Conservation (phyloP, 2,797 vertebrate genomes). For the Poeciliopsis turneri region DNA sequence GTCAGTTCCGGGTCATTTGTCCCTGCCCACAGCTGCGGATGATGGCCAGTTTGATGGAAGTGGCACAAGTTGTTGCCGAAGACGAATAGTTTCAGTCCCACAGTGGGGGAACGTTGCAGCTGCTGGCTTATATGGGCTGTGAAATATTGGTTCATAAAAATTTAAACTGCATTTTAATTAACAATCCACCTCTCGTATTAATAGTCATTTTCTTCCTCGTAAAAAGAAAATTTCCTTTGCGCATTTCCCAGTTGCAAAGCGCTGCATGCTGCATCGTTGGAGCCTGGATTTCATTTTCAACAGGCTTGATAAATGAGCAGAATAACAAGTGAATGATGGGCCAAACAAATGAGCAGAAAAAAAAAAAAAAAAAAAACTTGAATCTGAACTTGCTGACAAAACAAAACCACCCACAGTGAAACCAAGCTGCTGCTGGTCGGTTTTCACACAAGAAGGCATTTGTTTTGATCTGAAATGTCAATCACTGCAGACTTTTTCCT, state of each 20-base stretch:
- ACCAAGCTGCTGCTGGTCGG: conserved; percentile 52
- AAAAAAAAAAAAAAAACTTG: conserved; percentile 2
- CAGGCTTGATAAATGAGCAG: conserved; percentile 33
- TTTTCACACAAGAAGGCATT: conserved; percentile 55
- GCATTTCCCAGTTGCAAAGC: conserved; percentile 10
- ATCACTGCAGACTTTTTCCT: conserved; percentile 66
- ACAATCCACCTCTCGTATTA: conserved; percentile 37
- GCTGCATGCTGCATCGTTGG: neutral
- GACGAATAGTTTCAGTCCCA: conserved; percentile 43
- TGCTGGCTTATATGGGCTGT: conserved; percentile 49
- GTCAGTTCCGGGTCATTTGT: conserved; percentile 56
- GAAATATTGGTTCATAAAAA: conserved; percentile 66
- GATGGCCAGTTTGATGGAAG: conserved; percentile 57
- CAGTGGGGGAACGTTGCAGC: conserved; percentile 31
- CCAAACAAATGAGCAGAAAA: conserved; percentile 41
- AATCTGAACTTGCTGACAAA: conserved; percentile 31
- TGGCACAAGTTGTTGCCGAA: conserved; percentile 28
- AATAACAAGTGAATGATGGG: conserved; percentile 28
- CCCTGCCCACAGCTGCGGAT: conserved; percentile 45
- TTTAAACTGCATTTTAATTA: conserved; percentile 60
- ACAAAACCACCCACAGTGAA: conserved; percentile 35
- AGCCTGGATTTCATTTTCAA: conserved; percentile 22
- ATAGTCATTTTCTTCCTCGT: conserved; percentile 28
- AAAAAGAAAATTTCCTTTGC: conserved; percentile 5
- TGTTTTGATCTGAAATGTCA: conserved; percentile 45